Evolutionary conservation across 2,888 invertebrate species (phyloP).

Genomic region (Gastrophysa polygoni): DNA sequence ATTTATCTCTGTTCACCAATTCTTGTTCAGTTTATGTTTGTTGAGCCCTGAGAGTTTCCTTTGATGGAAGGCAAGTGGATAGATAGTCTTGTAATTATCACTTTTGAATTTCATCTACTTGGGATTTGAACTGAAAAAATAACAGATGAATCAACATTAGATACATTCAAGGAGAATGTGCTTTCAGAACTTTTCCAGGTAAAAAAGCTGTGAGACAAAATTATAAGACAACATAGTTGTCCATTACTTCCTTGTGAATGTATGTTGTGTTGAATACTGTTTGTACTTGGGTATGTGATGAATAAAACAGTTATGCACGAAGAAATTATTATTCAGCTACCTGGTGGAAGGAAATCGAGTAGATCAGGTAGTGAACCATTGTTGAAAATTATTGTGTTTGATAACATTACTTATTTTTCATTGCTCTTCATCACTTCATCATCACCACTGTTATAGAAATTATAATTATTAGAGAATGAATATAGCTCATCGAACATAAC

Average conservation of each 20-base stretch:
- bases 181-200: background rate
- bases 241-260: background rate
- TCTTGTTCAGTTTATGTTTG: background rate
- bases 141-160: background rate
- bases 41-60: background rate
- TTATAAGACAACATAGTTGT: background rate
- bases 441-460: no score
- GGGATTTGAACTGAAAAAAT: background rate
- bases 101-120: conserved; percentile 1
- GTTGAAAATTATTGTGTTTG: no score
- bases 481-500: no score
- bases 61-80: background rate
- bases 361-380: no score
- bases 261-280: background rate
- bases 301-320: no score
- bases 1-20: no score
- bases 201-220: background rate
- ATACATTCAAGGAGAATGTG: conserved; percentile 3
- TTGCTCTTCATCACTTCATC: no score
- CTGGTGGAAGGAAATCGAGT: background rate
- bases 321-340: no score
- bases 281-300: no score
- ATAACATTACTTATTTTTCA: no score
- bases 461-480: no score
- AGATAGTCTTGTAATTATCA: background rate